Base-by-base conservation (phyloP, 2,888 invertebrate genomes). In the Cactoblastis cactorum region DNA sequence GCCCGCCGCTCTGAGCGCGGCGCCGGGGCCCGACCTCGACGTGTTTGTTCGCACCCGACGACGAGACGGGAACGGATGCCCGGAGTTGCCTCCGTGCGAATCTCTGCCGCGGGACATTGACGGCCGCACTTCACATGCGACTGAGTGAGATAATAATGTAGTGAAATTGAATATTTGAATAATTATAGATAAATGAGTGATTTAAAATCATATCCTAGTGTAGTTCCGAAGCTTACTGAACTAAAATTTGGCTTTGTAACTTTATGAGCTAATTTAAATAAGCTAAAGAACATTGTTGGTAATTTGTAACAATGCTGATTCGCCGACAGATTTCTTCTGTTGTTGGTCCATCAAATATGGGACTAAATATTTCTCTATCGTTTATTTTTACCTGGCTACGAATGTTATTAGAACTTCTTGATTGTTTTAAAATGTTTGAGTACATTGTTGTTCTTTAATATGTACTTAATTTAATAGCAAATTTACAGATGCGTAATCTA, bases 191-290 rank as follows among this genome's bases (percentile, higher is more conserved):
- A 71, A 71, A 70, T 71, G 76, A 77, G 86, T 87, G 86, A 86
- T 86, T 80, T 69, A 59, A 65, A 80, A 84, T 83, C 87, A 87
- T 87, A 87, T 88, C 86, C 72, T 80, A 74, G 73, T 59, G 70
- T 82, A 81, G 81, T 73, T 62, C 63, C 69, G 67, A 72, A 54
- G 76, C 74, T 76, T 64, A 57, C 58, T 54, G 56, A 65, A 58
- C 59, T 61, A 56, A 57, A 55, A 54, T 59, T 53, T 66, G 56
- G 69, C 71, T 70, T 67, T 43, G 59, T 53, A 59, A 65, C 12
- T 50, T 35, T 8, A 14, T 53, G 62, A 54, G 55, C 46, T 53
- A 45, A 37, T 35, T 35, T 4, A 17, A 37, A 37, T 9, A 17
- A 2, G 15, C 37, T 4, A 34, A 2, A 37, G 15, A 35, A 35